Base-by-base conservation (phyloP, 1,140 invertebrate species). In the Drosophila varians region DNA sequence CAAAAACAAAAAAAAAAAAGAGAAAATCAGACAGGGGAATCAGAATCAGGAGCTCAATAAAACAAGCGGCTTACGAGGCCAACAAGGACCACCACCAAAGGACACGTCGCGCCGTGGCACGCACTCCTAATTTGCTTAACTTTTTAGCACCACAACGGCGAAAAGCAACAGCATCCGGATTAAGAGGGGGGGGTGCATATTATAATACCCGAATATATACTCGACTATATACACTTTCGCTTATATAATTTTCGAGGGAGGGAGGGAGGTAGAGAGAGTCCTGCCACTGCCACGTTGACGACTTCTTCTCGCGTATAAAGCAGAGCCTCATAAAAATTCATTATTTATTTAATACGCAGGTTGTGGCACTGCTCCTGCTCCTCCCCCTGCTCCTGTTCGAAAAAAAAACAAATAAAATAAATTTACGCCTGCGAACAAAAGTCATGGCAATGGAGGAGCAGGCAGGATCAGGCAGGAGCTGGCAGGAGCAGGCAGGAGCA, bases 311-410 rank as follows among this genome's bases (percentile, higher is more conserved):
- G 49, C 68, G 74, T 87, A 87, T 87, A 82, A 87, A 87, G 82
- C 82, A 80, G 74, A 87, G 69, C 78, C 86, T 77, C 82, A 87
- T 87, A 87, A 87, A 87, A 80, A 87, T 87, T 74, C 77, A 87
- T 87, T 87, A 87, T 87, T 87, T 87, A 87, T 87, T 87, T 87
- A 87, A 87, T 87, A 87, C 82, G 60, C 82, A 86, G 62, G 55
- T 77, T 80, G 38, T 42, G 58, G 43, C 68, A 34, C 56, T 46
- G 34, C 31, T 18, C 38, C 36, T 36, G 31, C 36, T 19, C 16
- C 28, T 4, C 28, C 28, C 8, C 11, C 9, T 31, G 28, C 9
- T 31, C 28, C 56, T 42, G 31, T 18, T 18, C 31, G 26, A 28
- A 25, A 34, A 6, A 61, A 70, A 64, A 60, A 70, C 74, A 87